phyloP scores from a whole-genome alignment of 2,797 vertebrate species.

The Pseudochirops corinnae region DNA sequence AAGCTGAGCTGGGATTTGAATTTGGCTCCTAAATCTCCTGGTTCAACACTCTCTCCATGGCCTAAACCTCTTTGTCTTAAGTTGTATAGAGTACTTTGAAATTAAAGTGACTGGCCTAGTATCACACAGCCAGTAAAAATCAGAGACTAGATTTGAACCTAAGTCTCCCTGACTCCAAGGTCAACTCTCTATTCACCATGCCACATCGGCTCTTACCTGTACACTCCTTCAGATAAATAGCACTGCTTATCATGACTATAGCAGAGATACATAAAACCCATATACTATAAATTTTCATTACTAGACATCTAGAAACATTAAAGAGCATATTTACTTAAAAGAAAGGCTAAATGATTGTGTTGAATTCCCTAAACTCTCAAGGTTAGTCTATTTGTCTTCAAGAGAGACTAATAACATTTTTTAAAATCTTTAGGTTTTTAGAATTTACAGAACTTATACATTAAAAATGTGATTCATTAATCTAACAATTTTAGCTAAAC shows the following conservation, averaged over 20 bases:
- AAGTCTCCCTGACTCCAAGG: background rate
- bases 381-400: background rate
- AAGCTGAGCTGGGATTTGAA: background rate
- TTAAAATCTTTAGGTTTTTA: background rate
- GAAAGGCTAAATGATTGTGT: background rate
- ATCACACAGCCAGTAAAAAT: background rate
- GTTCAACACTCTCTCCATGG: background rate
- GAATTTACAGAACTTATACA: background rate
- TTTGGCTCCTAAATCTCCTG: background rate
- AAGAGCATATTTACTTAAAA: background rate
- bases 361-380: background rate
- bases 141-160: background rate
- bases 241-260: background rate
- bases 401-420: background rate
- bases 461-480: background rate
- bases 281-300: background rate
- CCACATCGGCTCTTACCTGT: background rate
- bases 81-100: background rate
- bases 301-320: background rate
- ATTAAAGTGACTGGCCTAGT: background rate
- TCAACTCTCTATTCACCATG: background rate
- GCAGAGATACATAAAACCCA: constrained; percentile 14
- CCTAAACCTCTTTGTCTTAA: background rate
- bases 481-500: constrained; percentile 20
- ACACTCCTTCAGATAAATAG: constrained; percentile 26